Percentiles rank a stretch among this genome's conserved stretches.
Conservation (phyloP, 2,113 vertebrate genomes). For the Pungitius pungitius region DNA sequence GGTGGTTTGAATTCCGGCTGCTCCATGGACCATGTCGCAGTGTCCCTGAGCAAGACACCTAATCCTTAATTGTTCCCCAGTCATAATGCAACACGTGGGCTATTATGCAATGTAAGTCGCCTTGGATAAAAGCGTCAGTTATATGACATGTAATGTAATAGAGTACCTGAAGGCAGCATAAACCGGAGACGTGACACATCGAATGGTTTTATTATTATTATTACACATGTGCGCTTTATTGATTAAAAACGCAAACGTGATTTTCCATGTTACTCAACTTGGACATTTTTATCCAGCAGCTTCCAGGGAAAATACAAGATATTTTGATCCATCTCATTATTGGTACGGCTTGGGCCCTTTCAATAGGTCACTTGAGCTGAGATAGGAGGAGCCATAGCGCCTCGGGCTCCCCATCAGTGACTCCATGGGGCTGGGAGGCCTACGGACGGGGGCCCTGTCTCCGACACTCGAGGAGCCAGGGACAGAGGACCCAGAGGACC, state of each 20-base stretch:
- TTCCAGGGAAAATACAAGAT: no score
- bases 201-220: conserved; percentile 28
- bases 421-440: conserved; percentile 69
- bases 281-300: not conserved
- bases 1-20: no score
- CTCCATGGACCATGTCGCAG: no score
- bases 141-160: no score
- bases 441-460: conserved; percentile 3
- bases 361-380: conserved; percentile 51
- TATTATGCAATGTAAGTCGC: no score
- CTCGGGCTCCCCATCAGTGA: conserved; percentile 48
- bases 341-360: conserved; percentile 50
- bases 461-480: not conserved
- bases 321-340: not conserved
- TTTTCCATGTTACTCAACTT: not conserved
- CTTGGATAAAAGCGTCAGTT: no score
- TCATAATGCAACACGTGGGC: no score
- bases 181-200: not conserved
- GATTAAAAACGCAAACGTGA: not conserved
- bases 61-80: no score
- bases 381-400: conserved; percentile 16
- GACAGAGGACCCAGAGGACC: no score
- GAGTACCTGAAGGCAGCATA: not conserved
- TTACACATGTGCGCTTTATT: conserved; percentile 15
- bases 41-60: no score